Base-by-base conservation (phyloP, 37 sponge, comb jelly and placozoan species). In the Theonella swinhoei region DNA sequence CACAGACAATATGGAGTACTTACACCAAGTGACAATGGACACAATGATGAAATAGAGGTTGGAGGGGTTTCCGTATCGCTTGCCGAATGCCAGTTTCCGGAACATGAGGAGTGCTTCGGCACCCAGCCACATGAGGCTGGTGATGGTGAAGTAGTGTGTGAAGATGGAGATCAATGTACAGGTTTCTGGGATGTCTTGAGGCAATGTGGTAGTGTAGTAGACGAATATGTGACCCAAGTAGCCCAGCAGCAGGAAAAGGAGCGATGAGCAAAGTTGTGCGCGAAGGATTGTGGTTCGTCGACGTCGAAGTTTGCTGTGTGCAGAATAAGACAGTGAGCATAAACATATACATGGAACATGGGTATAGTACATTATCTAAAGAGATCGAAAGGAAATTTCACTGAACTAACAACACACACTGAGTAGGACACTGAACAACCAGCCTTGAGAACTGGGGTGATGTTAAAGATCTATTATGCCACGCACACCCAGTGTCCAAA, bases 91-190 rank as follows among this genome's bases (percentile, higher is more conserved):
- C 28, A 82, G 77, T 26, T 80, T 80, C 63, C 64, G 42, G 40
- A 80, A 75, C 43, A 82, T 78, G 60, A 81, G 76, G 28, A 88
- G 14, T 24, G 75, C 66, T 54, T 75, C 76, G 25, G 84, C 84
- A 34, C 65, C 84, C 68, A 75, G 73, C 84, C 80, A 77, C 72
- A 76, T 83, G 28, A 67, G 4, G 17, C 75, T 33, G 47, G 47
- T 60, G 2, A 83, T 72, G 42, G 78, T 83, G 85, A 83, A 83
- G 84, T 89, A 83, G 73, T 89, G 85, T 54, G 83, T 68, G 74
- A 89, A 67, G 4, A 64, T 71, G 28, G 83, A 73, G 31, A 69
- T 47, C 0, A 73, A 28, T 5, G 76, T 65, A 41, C 90, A 89
- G n/a, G 69, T 58, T 28, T 23, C 80, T 26, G 37, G 37, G 28